These are phyloP conservation scores for Gortyna flavago DNA, from an alignment of 2,888 invertebrate genomes.

Conservation along the genomic window DNA sequence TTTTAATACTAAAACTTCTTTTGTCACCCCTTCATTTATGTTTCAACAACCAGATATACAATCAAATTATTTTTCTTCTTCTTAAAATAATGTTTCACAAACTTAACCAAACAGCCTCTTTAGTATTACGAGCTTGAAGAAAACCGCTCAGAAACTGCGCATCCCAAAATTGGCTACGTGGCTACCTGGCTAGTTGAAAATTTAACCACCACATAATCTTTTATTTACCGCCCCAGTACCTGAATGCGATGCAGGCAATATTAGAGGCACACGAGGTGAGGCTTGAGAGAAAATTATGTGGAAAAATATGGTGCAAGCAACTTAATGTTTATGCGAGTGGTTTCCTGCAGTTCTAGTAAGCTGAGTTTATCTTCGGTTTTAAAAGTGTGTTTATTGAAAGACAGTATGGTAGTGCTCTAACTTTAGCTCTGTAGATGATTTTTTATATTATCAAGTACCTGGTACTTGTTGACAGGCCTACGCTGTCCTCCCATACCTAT, in stretches of 20 bases:
- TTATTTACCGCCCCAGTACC: constrained; percentile 46
- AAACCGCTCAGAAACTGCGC: constrained; percentile 41
- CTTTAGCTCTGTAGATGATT: too few species aligned
- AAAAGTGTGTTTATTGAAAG: neutral
- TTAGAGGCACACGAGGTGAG: constrained; percentile 26
- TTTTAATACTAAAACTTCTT: neutral
- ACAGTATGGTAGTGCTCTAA: too few species aligned
- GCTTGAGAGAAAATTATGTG: constrained; percentile 44
- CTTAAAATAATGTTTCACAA: neutral
- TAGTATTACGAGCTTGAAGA: constrained; percentile 17
- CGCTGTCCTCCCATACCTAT: too few species aligned
- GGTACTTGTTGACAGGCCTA: too few species aligned
- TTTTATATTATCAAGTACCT: too few species aligned
- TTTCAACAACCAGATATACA: neutral
- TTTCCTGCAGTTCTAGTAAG: constrained; percentile 5
- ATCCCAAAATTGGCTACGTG: constrained; percentile 44
- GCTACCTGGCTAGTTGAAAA: constrained; percentile 36
- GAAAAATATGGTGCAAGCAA: constrained; percentile 29
- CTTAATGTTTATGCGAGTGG: constrained; percentile 13
- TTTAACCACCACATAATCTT: constrained; percentile 53
- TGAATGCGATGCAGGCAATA: constrained; percentile 41
- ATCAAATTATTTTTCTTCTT: too few species aligned
- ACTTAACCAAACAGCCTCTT: constrained; percentile 5
- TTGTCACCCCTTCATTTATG: neutral
- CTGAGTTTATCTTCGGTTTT: neutral